Base-by-base conservation (phyloP, 2,888 invertebrate genomes). In the Drosophila nigricruria region DNA sequence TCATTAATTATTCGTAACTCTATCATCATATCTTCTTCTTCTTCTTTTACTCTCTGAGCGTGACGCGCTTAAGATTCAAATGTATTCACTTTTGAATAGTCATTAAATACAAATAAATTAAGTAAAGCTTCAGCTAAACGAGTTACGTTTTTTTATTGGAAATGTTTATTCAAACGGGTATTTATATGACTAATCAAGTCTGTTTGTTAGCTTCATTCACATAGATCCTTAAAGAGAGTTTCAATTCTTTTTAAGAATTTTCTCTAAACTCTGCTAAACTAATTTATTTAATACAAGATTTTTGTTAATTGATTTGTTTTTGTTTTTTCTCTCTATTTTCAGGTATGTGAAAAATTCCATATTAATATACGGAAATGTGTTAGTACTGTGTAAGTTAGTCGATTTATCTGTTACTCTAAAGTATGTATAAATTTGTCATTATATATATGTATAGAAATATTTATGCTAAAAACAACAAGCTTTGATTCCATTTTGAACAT, bases 21-120 rank as follows among this genome's bases (percentile, higher is more conserved):
- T 18, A 18, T 8, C 30, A 54, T 18, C 27, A 59, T 38, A 36
- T 9, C 9, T 45, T n/a, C n/a, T n/a, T n/a, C n/a, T 12, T 47
- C 47, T 9, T 42, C 30, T 52, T 52, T 12, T 25, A 16, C 10
- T 18, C n/a, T n/a, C 12, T 38, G 16, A n/a, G 23, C 45, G 20
- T 36, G 12, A 36, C n/a, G 12, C 25, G 20, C 10, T 47, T 38
- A 23, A 9, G 14, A 62, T 27, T 25, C 23, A 57, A 74, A 75
- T 73, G 53, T 74, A 75, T 75, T 18, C 57, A 49, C 12, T 12
- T 27, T 43, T 50, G 32, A 47, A 27, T 43, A 50, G 30, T 42
- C 56, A 64, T 64, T 69, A 52, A 52, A 43, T 57, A 5, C 32
- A 47, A 53, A 52, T 25, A 43, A 43, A 25, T 43, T 16, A 9